Evolutionary conservation across 2,113 vertebrate species (phyloP).

Genomic region (Zootoca vivipara): DNA sequence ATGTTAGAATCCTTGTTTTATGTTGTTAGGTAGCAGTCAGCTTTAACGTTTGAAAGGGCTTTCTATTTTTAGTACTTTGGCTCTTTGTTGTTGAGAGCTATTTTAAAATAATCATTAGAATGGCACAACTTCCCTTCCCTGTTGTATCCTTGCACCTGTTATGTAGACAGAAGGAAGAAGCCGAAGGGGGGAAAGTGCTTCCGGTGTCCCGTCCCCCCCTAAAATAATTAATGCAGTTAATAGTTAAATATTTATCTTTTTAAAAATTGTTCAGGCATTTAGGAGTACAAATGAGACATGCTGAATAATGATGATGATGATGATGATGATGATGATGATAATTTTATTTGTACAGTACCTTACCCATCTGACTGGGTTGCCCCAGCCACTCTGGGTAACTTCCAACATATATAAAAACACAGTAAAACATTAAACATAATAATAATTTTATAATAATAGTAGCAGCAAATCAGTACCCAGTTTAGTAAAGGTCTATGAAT

Average conservation of each 20-base stretch:
- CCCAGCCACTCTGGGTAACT: too few species aligned
- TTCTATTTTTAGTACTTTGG: background rate
- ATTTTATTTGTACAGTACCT: too few species aligned
- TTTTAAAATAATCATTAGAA: slow-evolving; percentile 27
- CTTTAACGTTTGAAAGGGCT: background rate
- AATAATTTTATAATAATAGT: too few species aligned
- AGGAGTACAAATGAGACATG: accelerated
- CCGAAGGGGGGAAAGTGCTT: slow-evolving; percentile 40
- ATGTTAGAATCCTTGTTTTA: background rate
- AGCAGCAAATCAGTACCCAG: background rate
- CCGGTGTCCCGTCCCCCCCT: slow-evolving; percentile 23
- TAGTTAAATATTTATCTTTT: slow-evolving; percentile 39
- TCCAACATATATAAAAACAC: too few species aligned
- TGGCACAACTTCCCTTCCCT: slow-evolving; percentile 6
- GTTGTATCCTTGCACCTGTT: slow-evolving; percentile 38
- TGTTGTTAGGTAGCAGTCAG: background rate
- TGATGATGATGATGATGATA: too few species aligned
- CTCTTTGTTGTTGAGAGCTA: slow-evolving; percentile 9
- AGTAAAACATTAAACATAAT: too few species aligned
- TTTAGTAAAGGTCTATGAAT: background rate
- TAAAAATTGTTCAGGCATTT: slow-evolving; percentile 2
- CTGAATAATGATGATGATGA: background rate
- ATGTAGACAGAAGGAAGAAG: slow-evolving; percentile 38
- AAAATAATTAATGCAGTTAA: slow-evolving; percentile 41
- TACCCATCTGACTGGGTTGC: too few species aligned